phyloP scores from a whole-genome alignment of 2,797 vertebrate genomes.

The Phoxinus dragarum region DNA sequence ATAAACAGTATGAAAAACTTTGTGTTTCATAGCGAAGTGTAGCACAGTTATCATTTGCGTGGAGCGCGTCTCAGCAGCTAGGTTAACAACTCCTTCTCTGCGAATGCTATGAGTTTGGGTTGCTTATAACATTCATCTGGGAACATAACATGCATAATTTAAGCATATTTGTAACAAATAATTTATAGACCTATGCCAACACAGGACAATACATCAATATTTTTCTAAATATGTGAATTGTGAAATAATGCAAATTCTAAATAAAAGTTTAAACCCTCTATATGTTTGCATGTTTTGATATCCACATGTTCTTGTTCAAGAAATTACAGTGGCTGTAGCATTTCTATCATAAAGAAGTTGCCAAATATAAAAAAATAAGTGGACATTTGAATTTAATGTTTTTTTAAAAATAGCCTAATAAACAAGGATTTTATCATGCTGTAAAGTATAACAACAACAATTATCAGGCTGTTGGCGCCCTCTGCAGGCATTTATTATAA shows the following conservation, averaged over 20 bases:
- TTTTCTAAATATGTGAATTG: background rate
- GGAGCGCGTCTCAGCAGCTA: too few species aligned
- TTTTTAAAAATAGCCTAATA: too few species aligned
- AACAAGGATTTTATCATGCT: too few species aligned
- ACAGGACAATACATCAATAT: too few species aligned
- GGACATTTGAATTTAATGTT: too few species aligned
- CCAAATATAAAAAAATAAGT: background rate
- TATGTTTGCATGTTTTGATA: background rate
- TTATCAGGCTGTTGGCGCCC: background rate
- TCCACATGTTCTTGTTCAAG: background rate
- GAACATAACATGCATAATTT: background rate
- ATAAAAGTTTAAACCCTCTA: background rate
- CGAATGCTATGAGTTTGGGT: background rate
- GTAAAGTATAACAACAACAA: background rate
- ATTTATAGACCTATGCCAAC: too few species aligned
- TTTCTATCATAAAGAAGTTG: too few species aligned
- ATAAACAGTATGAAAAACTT: background rate
- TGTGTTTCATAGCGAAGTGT: too few species aligned
- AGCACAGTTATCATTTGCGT: too few species aligned
- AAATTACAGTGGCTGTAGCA: too few species aligned
- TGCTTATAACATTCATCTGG: background rate
- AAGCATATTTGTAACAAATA: background rate
- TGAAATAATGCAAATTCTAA: background rate
- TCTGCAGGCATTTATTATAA: background rate
- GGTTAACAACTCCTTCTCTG: background rate